A percentile compares a stretch with the other conserved stretches of the same genome.
These are phyloP conservation scores for Furcula furcula DNA, from an alignment of 2,888 invertebrate genomes.

Conservation along the genomic window DNA sequence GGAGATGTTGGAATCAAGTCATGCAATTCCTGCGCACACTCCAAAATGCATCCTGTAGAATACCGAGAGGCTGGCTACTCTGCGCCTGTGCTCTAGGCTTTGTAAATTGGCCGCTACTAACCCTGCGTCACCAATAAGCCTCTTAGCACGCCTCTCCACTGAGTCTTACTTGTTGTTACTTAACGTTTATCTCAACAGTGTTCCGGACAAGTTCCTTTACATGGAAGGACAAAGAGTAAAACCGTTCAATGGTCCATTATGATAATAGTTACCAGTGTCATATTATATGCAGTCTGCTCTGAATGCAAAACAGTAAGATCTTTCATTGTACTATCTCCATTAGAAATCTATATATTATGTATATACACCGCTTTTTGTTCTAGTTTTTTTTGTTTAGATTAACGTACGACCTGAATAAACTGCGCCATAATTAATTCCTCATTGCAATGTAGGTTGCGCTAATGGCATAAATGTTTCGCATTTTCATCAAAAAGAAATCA, in stretches of 20 bases:
- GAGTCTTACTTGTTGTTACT: too few relatives aligned
- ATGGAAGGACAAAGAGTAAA: too few relatives aligned
- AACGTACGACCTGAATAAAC: slow-evolving; percentile 13
- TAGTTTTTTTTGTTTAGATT: slow-evolving; percentile 18
- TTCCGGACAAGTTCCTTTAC: neutral
- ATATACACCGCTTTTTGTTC: slow-evolving; percentile 10
- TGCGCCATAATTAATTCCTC: slow-evolving; percentile 16
- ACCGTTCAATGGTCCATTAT: slow-evolving; percentile 2
- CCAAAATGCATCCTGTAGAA: too few relatives aligned
- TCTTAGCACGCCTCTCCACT: too few relatives aligned
- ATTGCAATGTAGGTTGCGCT: slow-evolving; percentile 6
- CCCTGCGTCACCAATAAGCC: too few relatives aligned
- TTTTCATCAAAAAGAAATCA: neutral
- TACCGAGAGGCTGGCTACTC: too few relatives aligned
- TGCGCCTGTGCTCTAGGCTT: too few relatives aligned
- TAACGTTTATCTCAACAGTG: too few relatives aligned
- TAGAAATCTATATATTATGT: too few relatives aligned
- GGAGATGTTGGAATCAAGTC: too few relatives aligned
- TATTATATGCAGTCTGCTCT: slow-evolving; percentile 2
- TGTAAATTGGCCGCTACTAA: too few relatives aligned
- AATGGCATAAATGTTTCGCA: slow-evolving; percentile 5
- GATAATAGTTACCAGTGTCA: slow-evolving; percentile 4
- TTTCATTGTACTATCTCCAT: slow-evolving; percentile 11
- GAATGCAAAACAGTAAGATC: slow-evolving; percentile 4
- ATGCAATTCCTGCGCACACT: too few relatives aligned